These are phyloP conservation scores for Pygoscelis adeliae DNA, from an alignment of 2,113 vertebrate genomes.

Conservation along the genomic window DNA sequence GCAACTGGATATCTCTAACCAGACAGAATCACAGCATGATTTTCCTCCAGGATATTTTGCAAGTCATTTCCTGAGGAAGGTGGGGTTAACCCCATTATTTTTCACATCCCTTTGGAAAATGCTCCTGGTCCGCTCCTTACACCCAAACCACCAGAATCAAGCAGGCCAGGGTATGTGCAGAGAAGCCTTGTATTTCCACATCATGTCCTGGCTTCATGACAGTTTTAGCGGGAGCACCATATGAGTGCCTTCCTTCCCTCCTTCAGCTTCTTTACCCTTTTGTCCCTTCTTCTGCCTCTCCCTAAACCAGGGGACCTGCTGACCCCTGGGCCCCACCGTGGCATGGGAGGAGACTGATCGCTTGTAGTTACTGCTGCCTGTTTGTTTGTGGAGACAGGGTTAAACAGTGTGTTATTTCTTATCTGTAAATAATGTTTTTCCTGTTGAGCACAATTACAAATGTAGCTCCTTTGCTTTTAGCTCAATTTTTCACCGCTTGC, in stretches of 20 bases:
- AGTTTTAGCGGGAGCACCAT: neutral
- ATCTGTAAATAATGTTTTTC: neutral
- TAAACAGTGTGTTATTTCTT: neutral
- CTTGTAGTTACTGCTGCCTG: neutral
- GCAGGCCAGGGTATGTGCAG: no score
- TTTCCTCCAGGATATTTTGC: neutral
- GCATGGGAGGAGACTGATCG: neutral
- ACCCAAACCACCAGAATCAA: neutral
- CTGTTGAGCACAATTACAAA: neutral
- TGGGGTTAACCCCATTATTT: neutral
- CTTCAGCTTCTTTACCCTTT: neutral
- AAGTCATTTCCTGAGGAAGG: neutral
- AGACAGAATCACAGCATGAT: neutral
- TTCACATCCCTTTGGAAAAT: neutral
- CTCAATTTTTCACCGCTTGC: neutral
- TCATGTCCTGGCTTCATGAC: neutral
- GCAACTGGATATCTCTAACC: neutral
- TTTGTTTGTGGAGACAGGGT: neutral
- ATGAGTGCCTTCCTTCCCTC: rapidly evolving
- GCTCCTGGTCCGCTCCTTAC: neutral
- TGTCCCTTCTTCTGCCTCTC: neutral
- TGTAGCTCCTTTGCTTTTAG: neutral
- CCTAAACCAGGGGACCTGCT: neutral
- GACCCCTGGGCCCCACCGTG: rapidly evolving
- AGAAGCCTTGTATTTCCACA: neutral